These are phyloP conservation scores for Chrysopa pallens DNA, from an alignment of 1,140 invertebrate species.

Conservation along the genomic window DNA sequence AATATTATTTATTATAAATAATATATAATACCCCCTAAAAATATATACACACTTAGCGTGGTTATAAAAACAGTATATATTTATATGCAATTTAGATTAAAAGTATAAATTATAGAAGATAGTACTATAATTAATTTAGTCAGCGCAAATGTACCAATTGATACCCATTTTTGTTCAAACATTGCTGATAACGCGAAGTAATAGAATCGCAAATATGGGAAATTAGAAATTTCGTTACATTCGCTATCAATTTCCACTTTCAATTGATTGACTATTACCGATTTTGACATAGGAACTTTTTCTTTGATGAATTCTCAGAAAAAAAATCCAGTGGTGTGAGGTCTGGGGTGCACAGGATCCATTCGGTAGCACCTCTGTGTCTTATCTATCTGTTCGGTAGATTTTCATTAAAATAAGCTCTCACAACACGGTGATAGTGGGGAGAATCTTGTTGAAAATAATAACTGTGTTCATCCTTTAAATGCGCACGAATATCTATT, in stretches of 20 bases:
- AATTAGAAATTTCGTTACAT: background rate
- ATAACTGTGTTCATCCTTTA: background rate
- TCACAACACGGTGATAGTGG: constrained; percentile 15
- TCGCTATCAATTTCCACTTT: background rate
- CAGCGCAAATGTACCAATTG: background rate
- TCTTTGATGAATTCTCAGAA: constrained; percentile 21
- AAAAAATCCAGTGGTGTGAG: constrained; percentile 23
- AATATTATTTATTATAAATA: no score
- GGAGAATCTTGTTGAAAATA: constrained; percentile 21
- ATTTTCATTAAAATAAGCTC: constrained; percentile 14
- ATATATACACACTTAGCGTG: no score
- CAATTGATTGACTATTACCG: background rate
- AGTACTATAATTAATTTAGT: no score
- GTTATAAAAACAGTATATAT: no score
- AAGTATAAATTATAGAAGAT: no score
- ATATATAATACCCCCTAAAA: no score
- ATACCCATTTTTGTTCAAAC: background rate
- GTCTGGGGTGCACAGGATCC: constrained; percentile 23
- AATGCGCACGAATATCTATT: background rate
- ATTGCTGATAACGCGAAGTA: background rate
- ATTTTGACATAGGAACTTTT: constrained; percentile 8
- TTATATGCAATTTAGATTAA: no score
- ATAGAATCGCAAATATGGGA: background rate
- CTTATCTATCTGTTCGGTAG: constrained; percentile 24
- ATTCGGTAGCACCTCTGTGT: constrained; percentile 18